phyloP scores from a whole-genome alignment of 2,113 vertebrate genomes.

The Brevimyrus niger region DNA sequence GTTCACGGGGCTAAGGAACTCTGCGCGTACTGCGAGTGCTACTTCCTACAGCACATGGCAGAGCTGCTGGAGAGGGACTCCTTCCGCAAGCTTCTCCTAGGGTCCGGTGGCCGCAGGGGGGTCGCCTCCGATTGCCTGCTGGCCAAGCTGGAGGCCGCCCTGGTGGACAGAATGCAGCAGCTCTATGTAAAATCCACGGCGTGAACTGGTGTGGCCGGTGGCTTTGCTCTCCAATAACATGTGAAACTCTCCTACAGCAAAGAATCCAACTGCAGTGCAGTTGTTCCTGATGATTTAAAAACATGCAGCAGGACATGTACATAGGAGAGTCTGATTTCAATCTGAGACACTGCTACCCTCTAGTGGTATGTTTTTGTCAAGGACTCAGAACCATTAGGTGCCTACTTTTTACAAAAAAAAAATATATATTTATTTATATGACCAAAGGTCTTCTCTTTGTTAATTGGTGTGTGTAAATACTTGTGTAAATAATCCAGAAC shows the following conservation, averaged over 20 bases:
- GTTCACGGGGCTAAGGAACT: constrained; percentile 70
- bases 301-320: not conserved
- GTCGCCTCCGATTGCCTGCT: constrained; percentile 26
- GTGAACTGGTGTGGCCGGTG: not conserved
- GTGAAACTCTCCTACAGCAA: not conserved
- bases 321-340: not conserved
- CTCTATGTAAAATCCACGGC: constrained; percentile 23
- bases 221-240: not conserved
- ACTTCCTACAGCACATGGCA: constrained; percentile 84
- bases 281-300: not conserved
- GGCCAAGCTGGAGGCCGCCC: constrained; percentile 40
- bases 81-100: constrained; percentile 76
- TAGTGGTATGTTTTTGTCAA: constrained; percentile 1
- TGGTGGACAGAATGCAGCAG: constrained; percentile 42
- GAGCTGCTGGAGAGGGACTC: constrained; percentile 70
- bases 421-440: not conserved
- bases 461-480: not conserved
- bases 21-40: constrained; percentile 74
- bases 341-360: constrained; percentile 1
- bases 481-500: not conserved
- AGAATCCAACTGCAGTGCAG: not conserved
- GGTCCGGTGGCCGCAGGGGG: constrained; percentile 38
- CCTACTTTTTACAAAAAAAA: not conserved
- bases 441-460: not conserved
- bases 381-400: not conserved